A percentile compares a stretch with the other conserved stretches of the same genome.
Conservation (phyloP, 1,140 invertebrate species). For the Arctopsyche grandis region DNA sequence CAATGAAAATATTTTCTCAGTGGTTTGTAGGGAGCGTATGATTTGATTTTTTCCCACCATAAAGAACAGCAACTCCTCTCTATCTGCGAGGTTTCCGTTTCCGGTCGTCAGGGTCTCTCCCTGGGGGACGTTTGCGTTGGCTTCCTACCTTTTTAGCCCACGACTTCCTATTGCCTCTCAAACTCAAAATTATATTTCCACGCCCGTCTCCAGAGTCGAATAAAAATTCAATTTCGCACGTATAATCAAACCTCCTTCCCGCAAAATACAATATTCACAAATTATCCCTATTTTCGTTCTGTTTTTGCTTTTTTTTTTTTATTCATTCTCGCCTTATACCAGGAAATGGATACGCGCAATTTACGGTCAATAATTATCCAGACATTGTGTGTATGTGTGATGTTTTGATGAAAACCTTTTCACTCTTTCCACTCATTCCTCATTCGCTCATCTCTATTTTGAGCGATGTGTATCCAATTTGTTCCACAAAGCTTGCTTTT, state of each 20-base stretch:
- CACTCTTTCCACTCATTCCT: no score
- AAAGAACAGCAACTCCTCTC: slow-evolving; percentile 23
- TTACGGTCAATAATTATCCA: no score
- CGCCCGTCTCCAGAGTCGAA: slow-evolving; percentile 6
- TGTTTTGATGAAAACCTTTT: slow-evolving; percentile 1
- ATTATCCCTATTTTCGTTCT: not conserved
- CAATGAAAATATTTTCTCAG: not conserved
- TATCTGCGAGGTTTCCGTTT: slow-evolving; percentile 45
- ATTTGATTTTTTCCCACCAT: slow-evolving; percentile 22
- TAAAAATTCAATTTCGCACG: slow-evolving; percentile 28
- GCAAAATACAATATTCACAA: not conserved
- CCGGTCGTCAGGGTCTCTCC: slow-evolving; percentile 33
- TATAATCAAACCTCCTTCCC: slow-evolving; percentile 3
- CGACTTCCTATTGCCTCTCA: slow-evolving; percentile 36
- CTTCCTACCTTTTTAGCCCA: slow-evolving; percentile 35
- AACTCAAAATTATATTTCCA: slow-evolving; percentile 37
- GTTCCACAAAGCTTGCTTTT: slow-evolving; percentile 11
- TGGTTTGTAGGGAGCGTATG: not conserved
- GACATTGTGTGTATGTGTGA: not conserved
- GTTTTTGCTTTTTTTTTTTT: not conserved
- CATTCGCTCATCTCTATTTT: not conserved
- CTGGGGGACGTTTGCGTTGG: slow-evolving; percentile 11
- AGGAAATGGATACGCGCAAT: no score
- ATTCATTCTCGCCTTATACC: not conserved
- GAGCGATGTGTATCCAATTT: slow-evolving; percentile 23